Base-by-base conservation (phyloP, 2,113 vertebrate species). In the Seriola rivoliana region DNA sequence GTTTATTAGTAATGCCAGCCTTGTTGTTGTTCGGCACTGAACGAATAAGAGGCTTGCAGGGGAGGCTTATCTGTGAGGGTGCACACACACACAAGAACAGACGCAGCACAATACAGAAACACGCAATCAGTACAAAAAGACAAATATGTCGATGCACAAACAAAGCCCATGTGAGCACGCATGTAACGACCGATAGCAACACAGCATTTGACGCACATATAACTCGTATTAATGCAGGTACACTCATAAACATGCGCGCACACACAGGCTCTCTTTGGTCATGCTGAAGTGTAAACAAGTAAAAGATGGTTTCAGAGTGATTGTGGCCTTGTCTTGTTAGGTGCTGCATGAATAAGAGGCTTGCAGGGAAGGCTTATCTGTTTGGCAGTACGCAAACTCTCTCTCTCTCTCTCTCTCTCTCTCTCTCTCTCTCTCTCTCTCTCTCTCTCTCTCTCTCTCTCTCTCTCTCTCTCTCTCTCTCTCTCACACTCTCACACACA, bases 1-100 rank as follows among this genome's bases (percentile, higher is more conserved):
- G 87, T 89, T 90, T 91, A 92, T 91, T 93, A 92, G 88, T 88
- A 86, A 90, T 91, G 85, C 87, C 89, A 87, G 84, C 82, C 89
- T 80, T 90, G 82, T 85, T 92, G 85, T 86, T 88, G 90, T 89
- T 88, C 63, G 55, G 23, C 40, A 25, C 75, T 59, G 75, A 90
- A 89, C 50, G 7, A 93, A 89, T 91, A 87, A 85, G 86, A 89
- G 81, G 87, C 86, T 89, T 88, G 85, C 82, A 77, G 66, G 54
- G 60, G 29, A 82, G 71, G 84, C 88, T 93, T 91, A 94, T 92
- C 93, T 85, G 74, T 82, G 81, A 82, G 71, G 75, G 66, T 82
- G 71, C 87, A 82, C 76, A 75, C 66, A 66, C 65, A 66, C 73
- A 75, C 65, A 55, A 4, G 19, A 48, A 46, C 70, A 57, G 13